These are phyloP conservation scores for Pterobdella sp. DNA, from an alignment of 2,888 invertebrate genomes.

Conservation along the genomic window DNA sequence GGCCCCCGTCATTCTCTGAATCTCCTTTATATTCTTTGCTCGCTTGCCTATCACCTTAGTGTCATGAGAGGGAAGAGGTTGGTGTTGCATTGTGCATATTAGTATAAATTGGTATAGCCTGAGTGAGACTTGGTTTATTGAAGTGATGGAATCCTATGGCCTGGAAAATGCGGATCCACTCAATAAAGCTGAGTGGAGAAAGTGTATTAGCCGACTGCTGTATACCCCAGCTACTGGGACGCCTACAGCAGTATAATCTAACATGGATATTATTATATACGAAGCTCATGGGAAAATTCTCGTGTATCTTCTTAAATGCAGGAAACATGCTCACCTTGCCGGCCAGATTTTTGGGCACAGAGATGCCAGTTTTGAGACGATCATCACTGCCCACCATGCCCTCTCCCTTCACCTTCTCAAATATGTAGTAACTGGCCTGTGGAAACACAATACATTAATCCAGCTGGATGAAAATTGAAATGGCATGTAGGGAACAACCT, in stretches of 20 bases:
- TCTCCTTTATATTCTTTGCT: slow-evolving; percentile 58
- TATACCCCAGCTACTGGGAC: too few relatives aligned
- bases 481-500: slow-evolving; percentile 25
- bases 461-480: neutral
- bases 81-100: too few relatives aligned
- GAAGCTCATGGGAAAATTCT: too few relatives aligned
- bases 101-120: too few relatives aligned
- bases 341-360: slow-evolving; percentile 77
- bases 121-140: neutral
- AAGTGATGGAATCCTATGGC: neutral
- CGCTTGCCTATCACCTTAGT: slow-evolving; percentile 90
- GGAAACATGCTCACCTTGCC: slow-evolving; percentile 94
- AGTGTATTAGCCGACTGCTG: too few relatives aligned
- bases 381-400: slow-evolving; percentile 61
- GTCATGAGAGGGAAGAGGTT: slow-evolving; percentile 77
- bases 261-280: too few relatives aligned
- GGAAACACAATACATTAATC: neutral
- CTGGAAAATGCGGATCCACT: too few relatives aligned
- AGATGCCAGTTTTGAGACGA: slow-evolving; percentile 82
- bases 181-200: too few relatives aligned
- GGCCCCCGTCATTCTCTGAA: slow-evolving; percentile 91
- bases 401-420: slow-evolving; percentile 85
- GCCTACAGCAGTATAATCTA: too few relatives aligned
- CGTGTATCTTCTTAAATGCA: too few relatives aligned
- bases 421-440: slow-evolving; percentile 91